A percentile compares a stretch with the other conserved stretches of the same genome.
These are phyloP conservation scores for Eueremaeus valkanovi DNA, from an alignment of 2,888 invertebrate genomes.

Conservation along the genomic window DNA sequence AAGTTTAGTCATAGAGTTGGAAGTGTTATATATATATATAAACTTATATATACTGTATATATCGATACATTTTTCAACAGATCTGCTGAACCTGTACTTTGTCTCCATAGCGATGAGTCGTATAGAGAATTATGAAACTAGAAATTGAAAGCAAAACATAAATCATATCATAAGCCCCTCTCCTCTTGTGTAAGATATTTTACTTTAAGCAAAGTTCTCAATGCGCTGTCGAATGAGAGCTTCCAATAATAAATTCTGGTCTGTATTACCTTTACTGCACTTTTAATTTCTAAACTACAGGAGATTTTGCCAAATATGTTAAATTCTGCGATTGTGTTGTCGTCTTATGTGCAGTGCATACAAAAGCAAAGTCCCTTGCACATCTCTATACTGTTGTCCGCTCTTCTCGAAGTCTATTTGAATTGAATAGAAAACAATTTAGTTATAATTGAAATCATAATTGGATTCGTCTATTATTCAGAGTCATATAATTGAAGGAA, in stretches of 20 bases:
- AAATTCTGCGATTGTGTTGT: not conserved
- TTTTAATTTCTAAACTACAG: not conserved
- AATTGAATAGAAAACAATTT: no score
- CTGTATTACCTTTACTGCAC: not conserved
- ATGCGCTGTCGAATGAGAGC: not conserved
- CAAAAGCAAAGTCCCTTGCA: not conserved
- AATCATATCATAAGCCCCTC: not conserved
- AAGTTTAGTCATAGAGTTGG: no score
- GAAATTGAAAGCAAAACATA: not conserved
- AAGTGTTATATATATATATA: no score
- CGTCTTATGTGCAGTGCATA: not conserved
- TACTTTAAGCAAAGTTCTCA: not conserved
- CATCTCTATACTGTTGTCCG: no score
- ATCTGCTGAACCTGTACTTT: not conserved
- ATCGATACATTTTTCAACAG: not conserved
- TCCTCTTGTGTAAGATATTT: not conserved
- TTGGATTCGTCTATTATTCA: no score
- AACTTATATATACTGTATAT: no score
- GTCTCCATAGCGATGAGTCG: slow-evolving; percentile 22
- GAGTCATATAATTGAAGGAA: not conserved
- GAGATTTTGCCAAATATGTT: not conserved
- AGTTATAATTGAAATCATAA: no score
- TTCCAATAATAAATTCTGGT: slow-evolving; percentile 8
- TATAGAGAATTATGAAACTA: not conserved
- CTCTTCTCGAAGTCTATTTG: no score